A percentile compares a stretch with the other conserved stretches of the same genome.
Conservation (phyloP, 2,113 vertebrate genomes). For the Lethenteron reissneri region DNA sequence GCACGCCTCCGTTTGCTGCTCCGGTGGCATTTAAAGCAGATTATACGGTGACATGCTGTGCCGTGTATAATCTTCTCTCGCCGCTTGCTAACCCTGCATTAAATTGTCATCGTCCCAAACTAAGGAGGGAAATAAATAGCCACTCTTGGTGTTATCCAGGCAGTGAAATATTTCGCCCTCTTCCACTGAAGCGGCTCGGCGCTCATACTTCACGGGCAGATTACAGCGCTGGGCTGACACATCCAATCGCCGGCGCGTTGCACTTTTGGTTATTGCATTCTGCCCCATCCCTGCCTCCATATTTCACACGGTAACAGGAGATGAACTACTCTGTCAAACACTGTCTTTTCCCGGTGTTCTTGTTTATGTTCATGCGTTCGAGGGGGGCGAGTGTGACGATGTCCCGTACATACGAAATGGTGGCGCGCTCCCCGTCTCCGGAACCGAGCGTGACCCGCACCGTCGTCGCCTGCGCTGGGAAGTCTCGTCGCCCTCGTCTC, state of each 20-base stretch:
- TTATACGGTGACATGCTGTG: neutral
- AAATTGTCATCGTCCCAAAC: slow-evolving; percentile 6
- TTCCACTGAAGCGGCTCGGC: neutral
- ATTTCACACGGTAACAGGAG: slow-evolving; percentile 5
- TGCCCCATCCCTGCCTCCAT: slow-evolving; percentile 6
- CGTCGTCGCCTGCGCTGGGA: no score
- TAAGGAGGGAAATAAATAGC: slow-evolving; percentile 5
- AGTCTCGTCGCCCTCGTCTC: no score
- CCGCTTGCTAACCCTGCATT: slow-evolving; percentile 6
- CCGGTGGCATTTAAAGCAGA: neutral
- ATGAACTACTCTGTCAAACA: slow-evolving; percentile 6
- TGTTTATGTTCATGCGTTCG: slow-evolving; percentile 5
- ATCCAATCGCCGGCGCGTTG: slow-evolving; percentile 6
- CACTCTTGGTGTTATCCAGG: slow-evolving; percentile 3
- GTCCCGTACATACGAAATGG: slow-evolving; percentile 5
- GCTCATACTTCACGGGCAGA: slow-evolving; percentile 4
- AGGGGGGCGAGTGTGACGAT: neutral
- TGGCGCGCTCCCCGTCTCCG: neutral
- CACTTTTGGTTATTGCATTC: slow-evolving; percentile 6
- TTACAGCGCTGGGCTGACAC: slow-evolving; percentile 1
- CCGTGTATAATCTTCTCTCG: slow-evolving; percentile 6
- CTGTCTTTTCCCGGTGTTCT: slow-evolving; percentile 5
- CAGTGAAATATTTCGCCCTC: slow-evolving; percentile 6
- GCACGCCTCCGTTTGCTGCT: neutral
- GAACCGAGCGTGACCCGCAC: no score